phyloP scores from a whole-genome alignment of 2,888 invertebrate genomes.

The Caenorhabditis drosophilae region DNA sequence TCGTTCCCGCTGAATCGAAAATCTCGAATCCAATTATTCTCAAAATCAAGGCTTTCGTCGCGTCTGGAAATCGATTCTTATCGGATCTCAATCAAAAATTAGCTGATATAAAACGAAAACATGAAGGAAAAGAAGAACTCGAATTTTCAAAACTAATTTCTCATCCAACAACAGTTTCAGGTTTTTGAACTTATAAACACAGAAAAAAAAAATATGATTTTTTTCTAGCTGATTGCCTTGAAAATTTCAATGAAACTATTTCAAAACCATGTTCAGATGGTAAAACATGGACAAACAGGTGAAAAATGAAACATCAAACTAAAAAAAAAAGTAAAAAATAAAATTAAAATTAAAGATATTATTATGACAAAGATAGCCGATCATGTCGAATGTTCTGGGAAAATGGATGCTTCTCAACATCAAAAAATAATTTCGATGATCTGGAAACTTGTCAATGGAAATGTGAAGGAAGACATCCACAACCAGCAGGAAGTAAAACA shows the following conservation, averaged over 20 bases:
- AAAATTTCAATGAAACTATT: conserved; percentile 53
- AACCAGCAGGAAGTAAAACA: conserved; percentile 47
- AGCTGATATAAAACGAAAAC: conserved; percentile 29
- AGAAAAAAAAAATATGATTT: too few relatives aligned
- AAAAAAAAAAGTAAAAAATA: too few relatives aligned
- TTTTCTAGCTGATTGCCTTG: conserved; percentile 60
- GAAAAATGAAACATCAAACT: not conserved
- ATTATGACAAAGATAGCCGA: conserved; percentile 49
- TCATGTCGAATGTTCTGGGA: conserved; percentile 66
- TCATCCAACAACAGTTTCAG: conserved; percentile 42
- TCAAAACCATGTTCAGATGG: conserved; percentile 48
- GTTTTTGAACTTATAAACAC: too few relatives aligned
- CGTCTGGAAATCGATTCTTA: conserved; percentile 34
- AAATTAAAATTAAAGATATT: conserved; percentile 43
- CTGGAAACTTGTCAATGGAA: conserved; percentile 61
- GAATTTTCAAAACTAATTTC: conserved; percentile 33
- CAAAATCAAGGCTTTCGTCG: conserved; percentile 34
- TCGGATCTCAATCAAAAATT: conserved; percentile 37
- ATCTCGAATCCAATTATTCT: conserved; percentile 30
- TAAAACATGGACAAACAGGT: conserved; percentile 43
- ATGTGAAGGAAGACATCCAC: conserved; percentile 57
- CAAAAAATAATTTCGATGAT: conserved; percentile 59
- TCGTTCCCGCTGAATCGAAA: conserved; percentile 19
- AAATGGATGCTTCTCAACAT: conserved; percentile 52
- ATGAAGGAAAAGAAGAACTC: conserved; percentile 36